phyloP scores from a whole-genome alignment of 2,797 vertebrate species.

The Rhabdophis nuchalis region DNA sequence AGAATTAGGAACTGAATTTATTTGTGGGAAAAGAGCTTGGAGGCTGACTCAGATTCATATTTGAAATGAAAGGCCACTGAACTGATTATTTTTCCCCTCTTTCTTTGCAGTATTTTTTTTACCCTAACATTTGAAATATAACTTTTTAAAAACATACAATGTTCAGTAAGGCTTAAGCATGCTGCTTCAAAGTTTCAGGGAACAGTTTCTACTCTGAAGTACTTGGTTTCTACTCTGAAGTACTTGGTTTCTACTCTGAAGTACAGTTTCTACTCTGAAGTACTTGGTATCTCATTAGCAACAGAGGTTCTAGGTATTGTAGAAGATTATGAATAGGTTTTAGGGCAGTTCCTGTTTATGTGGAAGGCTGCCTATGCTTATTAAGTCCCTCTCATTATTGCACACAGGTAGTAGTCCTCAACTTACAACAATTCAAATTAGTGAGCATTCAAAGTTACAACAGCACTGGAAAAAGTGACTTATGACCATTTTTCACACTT shows the following conservation, averaged over 20 bases:
- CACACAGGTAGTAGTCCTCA: too few species aligned
- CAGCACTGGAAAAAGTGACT: too few species aligned
- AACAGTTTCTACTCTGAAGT: not conserved
- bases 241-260: not conserved
- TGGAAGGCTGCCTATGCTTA: not conserved
- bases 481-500: too few species aligned
- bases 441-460: too few species aligned
- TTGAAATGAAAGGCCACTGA: not conserved
- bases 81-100: not conserved
- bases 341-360: not conserved
- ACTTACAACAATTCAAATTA: too few species aligned
- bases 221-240: not conserved
- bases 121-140: not conserved
- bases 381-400: not conserved
- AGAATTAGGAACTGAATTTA: not conserved
- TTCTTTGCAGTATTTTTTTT: not conserved
- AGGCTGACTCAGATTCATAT: not conserved
- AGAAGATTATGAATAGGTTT: not conserved
- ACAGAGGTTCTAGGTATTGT: not conserved
- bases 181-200: not conserved
- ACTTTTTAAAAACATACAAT: not conserved
- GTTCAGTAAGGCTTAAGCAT: not conserved
- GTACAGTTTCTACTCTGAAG: not conserved
- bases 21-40: not conserved
- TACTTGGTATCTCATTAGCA: not conserved